phyloP scores from a whole-genome alignment of 2,797 vertebrate species.

The Scarus forsteni region DNA sequence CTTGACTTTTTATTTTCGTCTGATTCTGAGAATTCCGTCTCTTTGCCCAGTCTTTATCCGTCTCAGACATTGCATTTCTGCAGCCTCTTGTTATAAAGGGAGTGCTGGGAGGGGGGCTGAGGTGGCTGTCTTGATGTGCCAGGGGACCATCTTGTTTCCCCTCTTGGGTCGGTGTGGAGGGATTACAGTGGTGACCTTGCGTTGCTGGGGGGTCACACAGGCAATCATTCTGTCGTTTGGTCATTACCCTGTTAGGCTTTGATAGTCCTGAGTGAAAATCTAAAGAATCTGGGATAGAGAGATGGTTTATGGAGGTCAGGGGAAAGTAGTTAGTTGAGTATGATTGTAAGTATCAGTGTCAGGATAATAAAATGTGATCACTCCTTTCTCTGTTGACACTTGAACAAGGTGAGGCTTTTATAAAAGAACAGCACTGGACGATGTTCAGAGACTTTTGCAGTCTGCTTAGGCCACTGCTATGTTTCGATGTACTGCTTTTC shows the following conservation, averaged over 20 bases:
- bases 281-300: background rate
- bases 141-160: constrained; percentile 19
- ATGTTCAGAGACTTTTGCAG: too few species aligned
- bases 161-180: constrained; percentile 19
- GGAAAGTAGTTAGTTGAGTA: background rate
- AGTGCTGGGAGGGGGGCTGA: background rate
- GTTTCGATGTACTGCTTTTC: too few species aligned
- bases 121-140: constrained; percentile 5
- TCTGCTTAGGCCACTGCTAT: too few species aligned
- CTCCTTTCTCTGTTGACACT: background rate
- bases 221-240: background rate
- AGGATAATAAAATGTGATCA: background rate
- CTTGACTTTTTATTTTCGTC: constrained; percentile 71
- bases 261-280: background rate
- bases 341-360: background rate
- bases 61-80: constrained; percentile 40
- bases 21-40: constrained; percentile 45
- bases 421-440: background rate
- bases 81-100: constrained; percentile 41
- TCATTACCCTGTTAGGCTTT: constrained; percentile 5
- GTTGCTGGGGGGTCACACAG: constrained; percentile 11
- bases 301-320: constrained; percentile 11
- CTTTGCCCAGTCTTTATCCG: constrained; percentile 33
- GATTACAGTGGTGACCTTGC: constrained; percentile 35
- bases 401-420: background rate